Evolutionary conservation across 2,888 invertebrate genomes (phyloP).

Genomic region (Adineta ricciae): DNA sequence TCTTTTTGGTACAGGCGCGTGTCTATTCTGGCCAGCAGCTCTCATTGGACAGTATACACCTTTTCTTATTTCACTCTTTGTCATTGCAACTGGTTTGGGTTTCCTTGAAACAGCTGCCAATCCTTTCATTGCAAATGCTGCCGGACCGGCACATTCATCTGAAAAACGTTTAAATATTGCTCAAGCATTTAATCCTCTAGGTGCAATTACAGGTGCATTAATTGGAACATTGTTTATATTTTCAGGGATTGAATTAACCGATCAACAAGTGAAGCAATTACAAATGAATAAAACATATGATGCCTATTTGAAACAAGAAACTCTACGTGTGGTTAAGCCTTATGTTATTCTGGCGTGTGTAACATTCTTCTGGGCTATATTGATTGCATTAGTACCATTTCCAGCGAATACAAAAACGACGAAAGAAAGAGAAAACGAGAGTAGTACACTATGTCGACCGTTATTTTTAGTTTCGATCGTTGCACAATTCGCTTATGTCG

Average conservation of each 20-base stretch:
- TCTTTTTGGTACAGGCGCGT: background rate
- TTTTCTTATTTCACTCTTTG: background rate
- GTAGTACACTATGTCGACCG: background rate
- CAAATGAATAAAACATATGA: background rate
- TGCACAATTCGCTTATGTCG: slow-evolving; percentile 19
- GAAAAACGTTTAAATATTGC: slow-evolving; percentile 2
- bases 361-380: background rate
- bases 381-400: background rate
- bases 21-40: slow-evolving; percentile 1
- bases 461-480: background rate
- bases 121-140: background rate
- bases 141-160: background rate
- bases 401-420: background rate
- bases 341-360: background rate
- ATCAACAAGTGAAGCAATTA: background rate
- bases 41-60: background rate
- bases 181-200: slow-evolving; percentile 18
- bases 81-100: slow-evolving; percentile 5
- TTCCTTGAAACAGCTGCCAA: slow-evolving; percentile 17
- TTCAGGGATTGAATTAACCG: background rate
- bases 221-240: slow-evolving; percentile 7
- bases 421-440: background rate
- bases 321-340: background rate
- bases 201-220: background rate
- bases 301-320: background rate